Evolutionary conservation across 1,140 invertebrate genomes (phyloP).

Genomic region (Muscidifurax raptorellus): DNA sequence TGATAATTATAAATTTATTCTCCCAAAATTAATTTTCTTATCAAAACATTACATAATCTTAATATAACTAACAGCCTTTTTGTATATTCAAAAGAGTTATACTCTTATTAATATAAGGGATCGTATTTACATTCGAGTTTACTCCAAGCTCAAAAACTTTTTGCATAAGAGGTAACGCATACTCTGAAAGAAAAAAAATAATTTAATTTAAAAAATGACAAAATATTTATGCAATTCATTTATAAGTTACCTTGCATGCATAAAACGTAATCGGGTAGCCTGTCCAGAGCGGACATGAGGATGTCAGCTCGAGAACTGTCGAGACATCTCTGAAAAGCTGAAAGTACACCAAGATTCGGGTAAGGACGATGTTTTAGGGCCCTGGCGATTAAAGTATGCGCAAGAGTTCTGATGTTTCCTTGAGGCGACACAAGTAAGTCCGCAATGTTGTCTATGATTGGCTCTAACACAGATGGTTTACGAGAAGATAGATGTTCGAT

Average conservation of each 20-base stretch:
- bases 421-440: constrained; percentile 80
- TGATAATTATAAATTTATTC: constrained; percentile 49
- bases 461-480: constrained; percentile 81
- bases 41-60: constrained; percentile 51
- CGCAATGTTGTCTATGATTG: constrained; percentile 80
- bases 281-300: constrained; percentile 86
- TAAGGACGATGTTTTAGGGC: constrained; percentile 82
- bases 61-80: constrained; percentile 81
- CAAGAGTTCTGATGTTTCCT: constrained; percentile 79
- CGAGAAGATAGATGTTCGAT: constrained; percentile 83
- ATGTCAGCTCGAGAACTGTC: constrained; percentile 87
- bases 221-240: constrained; percentile 23
- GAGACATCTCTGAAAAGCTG: constrained; percentile 87
- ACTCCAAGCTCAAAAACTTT: constrained; percentile 90
- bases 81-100: constrained; percentile 89
- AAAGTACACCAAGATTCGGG: constrained; percentile 79
- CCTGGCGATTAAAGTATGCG: constrained; percentile 80
- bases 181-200: constrained; percentile 78
- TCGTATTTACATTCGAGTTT: constrained; percentile 85
- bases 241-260: constrained; percentile 82
- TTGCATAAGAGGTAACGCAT: constrained; percentile 85
- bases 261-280: constrained; percentile 87
- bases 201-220: constrained; percentile 8
- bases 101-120: constrained; percentile 86
- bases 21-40: constrained; percentile 36